Conservation (phyloP, 2,113 vertebrate genomes). For the Climacteris rufus region DNA sequence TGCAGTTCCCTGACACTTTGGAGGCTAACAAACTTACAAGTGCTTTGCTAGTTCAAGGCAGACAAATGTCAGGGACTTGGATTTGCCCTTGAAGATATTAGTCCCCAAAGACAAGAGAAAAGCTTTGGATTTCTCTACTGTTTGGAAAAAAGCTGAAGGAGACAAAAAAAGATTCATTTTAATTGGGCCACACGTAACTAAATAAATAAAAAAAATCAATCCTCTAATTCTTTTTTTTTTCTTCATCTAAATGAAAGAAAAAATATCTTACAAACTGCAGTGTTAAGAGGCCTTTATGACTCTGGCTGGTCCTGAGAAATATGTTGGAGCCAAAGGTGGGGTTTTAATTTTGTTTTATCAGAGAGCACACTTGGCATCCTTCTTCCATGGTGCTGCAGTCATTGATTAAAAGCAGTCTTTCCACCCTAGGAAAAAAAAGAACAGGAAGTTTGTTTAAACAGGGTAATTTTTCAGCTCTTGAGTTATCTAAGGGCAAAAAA, state of each 20-base stretch:
- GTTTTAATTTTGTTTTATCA: not conserved
- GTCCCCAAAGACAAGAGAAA: not conserved
- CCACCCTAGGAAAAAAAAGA: not conserved
- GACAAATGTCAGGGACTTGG: slow-evolving; percentile 27
- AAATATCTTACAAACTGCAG: not conserved
- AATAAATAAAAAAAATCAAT: not conserved
- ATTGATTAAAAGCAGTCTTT: slow-evolving; percentile 3
- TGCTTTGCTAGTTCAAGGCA: not conserved
- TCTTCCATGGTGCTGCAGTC: not conserved
- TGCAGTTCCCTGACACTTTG: not conserved
- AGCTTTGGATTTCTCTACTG: not conserved
- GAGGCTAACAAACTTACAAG: slow-evolving; percentile 17
- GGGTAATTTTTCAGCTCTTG: slow-evolving; percentile 5
- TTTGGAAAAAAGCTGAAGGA: slow-evolving; percentile 5
- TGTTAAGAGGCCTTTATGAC: not conserved
- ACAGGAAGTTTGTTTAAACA: slow-evolving; percentile 3
- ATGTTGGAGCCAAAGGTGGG: not conserved
- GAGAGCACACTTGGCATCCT: not conserved
- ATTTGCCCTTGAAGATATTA: slow-evolving; percentile 10
- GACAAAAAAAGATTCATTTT: not conserved
- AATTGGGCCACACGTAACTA: not conserved
- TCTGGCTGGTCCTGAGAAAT: not conserved
- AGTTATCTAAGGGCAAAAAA: not conserved
- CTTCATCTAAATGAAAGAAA: not conserved
- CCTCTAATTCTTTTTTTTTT: not conserved